phyloP scores from a whole-genome alignment of 2,888 invertebrate genomes.

The Cheilosia variabilis region DNA sequence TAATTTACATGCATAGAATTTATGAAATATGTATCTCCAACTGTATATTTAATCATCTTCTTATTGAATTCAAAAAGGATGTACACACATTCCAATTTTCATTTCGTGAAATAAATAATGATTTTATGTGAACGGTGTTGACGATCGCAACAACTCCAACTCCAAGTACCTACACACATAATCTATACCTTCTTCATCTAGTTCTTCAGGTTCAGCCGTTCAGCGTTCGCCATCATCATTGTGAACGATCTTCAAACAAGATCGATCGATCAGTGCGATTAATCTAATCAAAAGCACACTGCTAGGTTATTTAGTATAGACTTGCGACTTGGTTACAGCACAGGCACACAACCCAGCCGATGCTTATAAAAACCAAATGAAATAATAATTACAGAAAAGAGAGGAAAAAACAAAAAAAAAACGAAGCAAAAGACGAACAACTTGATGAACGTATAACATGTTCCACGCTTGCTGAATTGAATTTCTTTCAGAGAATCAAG shows the following conservation, averaged over 20 bases:
- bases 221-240: slow-evolving; percentile 20
- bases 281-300: slow-evolving; percentile 66
- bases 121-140: slow-evolving; percentile 43
- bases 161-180: slow-evolving; percentile 4
- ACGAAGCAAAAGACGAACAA: slow-evolving; percentile 59
- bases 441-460: slow-evolving; percentile 72
- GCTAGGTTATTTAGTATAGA: slow-evolving; percentile 56
- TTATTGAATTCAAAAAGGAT: slow-evolving; percentile 70
- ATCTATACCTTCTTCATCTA: slow-evolving; percentile 38
- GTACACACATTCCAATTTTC: slow-evolving; percentile 68
- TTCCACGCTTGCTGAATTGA: slow-evolving; percentile 72
- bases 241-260: slow-evolving; percentile 45
- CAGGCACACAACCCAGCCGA: slow-evolving; percentile 13
- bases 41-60: slow-evolving; percentile 61
- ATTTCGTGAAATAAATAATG: slow-evolving; percentile 65
- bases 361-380: slow-evolving; percentile 31
- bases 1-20: slow-evolving; percentile 28
- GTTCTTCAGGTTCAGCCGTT: slow-evolving; percentile 40
- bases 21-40: not conserved
- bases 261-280: slow-evolving; percentile 64
- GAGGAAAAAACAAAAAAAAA: slow-evolving; percentile 19
- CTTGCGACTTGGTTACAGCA: slow-evolving; percentile 46
- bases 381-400: slow-evolving; percentile 15
- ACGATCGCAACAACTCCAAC: slow-evolving; percentile 11
- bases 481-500: slow-evolving; percentile 66